A percentile compares a stretch with the other conserved stretches of the same genome.
These are phyloP conservation scores for Herpetotheres cachinnans DNA, from an alignment of 2,113 vertebrate genomes.

Conservation along the genomic window DNA sequence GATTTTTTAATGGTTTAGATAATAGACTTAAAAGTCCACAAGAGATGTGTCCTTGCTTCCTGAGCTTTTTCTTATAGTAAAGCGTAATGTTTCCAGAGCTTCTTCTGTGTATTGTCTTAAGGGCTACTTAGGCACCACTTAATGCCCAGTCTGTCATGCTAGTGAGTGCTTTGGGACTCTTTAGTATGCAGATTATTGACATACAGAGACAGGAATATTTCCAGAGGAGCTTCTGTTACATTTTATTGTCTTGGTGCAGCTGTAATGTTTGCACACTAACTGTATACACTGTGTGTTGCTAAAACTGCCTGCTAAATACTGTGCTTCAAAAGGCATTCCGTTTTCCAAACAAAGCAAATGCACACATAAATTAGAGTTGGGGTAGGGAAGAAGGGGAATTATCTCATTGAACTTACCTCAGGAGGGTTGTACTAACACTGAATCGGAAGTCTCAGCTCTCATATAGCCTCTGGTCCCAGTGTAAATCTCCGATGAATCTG, in stretches of 20 bases:
- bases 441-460: background rate
- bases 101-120: background rate
- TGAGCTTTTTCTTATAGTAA: background rate
- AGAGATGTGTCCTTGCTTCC: background rate
- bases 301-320: background rate
- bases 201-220: background rate
- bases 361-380: background rate
- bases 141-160: background rate
- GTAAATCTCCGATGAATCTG: background rate
- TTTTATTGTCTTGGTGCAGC: background rate
- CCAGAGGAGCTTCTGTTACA: background rate
- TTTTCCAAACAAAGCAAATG: background rate
- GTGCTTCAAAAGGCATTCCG: background rate
- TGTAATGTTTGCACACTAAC: background rate
- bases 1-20: slow-evolving; percentile 8
- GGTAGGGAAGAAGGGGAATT: background rate
- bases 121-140: background rate
- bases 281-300: background rate
- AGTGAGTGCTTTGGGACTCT: background rate
- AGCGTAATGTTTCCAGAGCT: background rate
- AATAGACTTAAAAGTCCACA: slow-evolving; percentile 32
- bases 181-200: slow-evolving; percentile 54
- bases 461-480: background rate
- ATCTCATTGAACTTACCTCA: background rate
- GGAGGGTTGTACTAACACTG: background rate